Evolutionary conservation across 2,888 invertebrate species (phyloP), one percentile per base, ranked within the genome.

Genomic region (Temnothorax rugatulus): DNA sequence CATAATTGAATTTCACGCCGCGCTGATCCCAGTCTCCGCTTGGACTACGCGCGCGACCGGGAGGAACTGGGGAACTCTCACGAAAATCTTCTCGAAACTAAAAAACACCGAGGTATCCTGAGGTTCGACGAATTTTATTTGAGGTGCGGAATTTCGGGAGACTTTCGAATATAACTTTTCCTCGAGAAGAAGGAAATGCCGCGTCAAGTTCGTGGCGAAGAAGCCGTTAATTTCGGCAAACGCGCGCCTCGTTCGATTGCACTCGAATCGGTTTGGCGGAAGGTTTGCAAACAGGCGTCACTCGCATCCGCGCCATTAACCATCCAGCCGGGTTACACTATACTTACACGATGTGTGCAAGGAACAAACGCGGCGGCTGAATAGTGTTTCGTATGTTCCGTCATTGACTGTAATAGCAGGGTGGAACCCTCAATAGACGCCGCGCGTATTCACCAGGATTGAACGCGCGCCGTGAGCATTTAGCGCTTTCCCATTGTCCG

Each of bases 1-100:
- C 92, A 92, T 93, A 93, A 93, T 94, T 94, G 92, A 93, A 94
- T 94, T 93, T 94, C 91, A 94, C 93, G 93, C 90, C 91, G 91
- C 90, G 90, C 86, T 92, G 92, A 91, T 61, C 83, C 82, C 79
- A 25, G 54, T 73, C 77, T 50, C 57, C 69, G 41, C 29, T 54
- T 47, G 84, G 76, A 34, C 66, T 47, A 38, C 69, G 82, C 9
- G 82, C 9, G 52, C 50, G 15, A 18, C 15, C 25, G 77, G 54
- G n/a, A n/a, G n/a, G n/a, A n/a, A n/a, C n/a, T n/a, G n/a, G n/a
- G n/a, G 13, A n/a, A 41, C 29, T 57, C 34, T 74, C 69, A 57
- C 44, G 63, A 59, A 61, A 84, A 86, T 76, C 63, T 1, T 50
- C 75, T 85, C 84, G 8, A 18, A 29, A 41, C 8, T 25, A 18